These are phyloP conservation scores for Holotrichia oblita DNA, from an alignment of 1,140 invertebrate species.

Conservation along the genomic window DNA sequence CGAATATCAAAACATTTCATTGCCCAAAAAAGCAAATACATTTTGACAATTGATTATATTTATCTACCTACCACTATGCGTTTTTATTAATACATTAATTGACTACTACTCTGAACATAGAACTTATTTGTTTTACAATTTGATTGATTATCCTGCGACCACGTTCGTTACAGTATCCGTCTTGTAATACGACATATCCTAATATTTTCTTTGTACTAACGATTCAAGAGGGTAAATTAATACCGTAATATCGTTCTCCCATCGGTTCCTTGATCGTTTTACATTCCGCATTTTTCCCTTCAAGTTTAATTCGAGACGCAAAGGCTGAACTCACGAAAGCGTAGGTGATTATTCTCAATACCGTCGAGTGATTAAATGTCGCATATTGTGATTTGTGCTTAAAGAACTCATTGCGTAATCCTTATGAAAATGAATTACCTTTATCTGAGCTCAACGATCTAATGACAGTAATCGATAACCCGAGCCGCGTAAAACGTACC, in stretches of 20 bases:
- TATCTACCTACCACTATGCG: too few relatives aligned
- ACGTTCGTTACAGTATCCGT: constrained; percentile 7
- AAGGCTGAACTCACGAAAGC: not conserved
- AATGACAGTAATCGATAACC: constrained; percentile 21
- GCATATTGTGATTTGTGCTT: not conserved
- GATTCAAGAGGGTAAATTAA: not conserved
- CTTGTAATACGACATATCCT: not conserved
- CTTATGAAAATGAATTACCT: constrained; percentile 30
- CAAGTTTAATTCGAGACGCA: not conserved
- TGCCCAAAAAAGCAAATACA: too few relatives aligned
- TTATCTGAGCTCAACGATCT: constrained; percentile 23
- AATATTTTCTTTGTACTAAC: not conserved
- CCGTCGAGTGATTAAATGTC: not conserved
- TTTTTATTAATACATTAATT: not conserved
- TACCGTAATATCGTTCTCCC: not conserved
- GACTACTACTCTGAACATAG: not conserved
- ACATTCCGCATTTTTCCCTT: not conserved
- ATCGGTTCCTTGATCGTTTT: not conserved
- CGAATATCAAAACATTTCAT: too few relatives aligned
- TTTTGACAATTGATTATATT: too few relatives aligned
- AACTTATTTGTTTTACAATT: not conserved
- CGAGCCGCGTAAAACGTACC: not conserved
- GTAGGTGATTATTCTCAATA: not conserved
- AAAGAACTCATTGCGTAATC: not conserved
- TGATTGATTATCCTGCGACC: not conserved